Percentiles rank a stretch among this genome's conserved stretches.
Conservation (phyloP, 2,113 vertebrate species). For the Oenanthe oenanthe region DNA sequence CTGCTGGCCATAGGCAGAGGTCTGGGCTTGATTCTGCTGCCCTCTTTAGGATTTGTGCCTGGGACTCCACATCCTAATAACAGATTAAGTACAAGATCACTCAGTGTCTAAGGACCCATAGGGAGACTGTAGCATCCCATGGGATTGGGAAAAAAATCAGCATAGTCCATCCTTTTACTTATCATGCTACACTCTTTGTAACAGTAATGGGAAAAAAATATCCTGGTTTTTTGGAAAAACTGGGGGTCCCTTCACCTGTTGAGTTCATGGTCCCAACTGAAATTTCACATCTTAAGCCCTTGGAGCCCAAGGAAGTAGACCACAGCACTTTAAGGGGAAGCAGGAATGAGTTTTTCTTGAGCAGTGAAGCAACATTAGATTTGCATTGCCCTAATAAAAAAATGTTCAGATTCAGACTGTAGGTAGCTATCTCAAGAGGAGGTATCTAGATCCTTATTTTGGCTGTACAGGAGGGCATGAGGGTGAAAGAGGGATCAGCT, state of each 20-base stretch:
- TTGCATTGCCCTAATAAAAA: background rate
- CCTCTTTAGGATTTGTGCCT: conserved; percentile 36
- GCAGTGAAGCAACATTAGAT: background rate
- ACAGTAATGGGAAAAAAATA: background rate
- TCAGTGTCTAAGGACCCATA: background rate
- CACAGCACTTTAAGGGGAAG: background rate
- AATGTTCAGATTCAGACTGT: background rate
- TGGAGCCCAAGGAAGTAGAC: background rate
- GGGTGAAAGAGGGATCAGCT: background rate
- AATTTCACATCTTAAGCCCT: background rate
- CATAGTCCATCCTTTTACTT: background rate
- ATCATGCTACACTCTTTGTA: background rate
- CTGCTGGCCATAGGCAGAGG: background rate
- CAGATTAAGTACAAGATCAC: background rate
- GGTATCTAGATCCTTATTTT: background rate
- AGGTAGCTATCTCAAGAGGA: background rate
- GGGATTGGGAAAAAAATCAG: background rate
- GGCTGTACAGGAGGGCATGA: background rate
- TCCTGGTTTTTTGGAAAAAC: background rate
- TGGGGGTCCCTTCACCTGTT: background rate
- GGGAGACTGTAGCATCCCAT: background rate
- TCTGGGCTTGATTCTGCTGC: conserved; percentile 41
- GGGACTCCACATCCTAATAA: background rate
- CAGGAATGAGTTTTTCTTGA: background rate
- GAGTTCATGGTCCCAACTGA: background rate